Evolutionary conservation across 2,888 invertebrate species (phyloP).

Genomic region (Aphodius sticticus): DNA sequence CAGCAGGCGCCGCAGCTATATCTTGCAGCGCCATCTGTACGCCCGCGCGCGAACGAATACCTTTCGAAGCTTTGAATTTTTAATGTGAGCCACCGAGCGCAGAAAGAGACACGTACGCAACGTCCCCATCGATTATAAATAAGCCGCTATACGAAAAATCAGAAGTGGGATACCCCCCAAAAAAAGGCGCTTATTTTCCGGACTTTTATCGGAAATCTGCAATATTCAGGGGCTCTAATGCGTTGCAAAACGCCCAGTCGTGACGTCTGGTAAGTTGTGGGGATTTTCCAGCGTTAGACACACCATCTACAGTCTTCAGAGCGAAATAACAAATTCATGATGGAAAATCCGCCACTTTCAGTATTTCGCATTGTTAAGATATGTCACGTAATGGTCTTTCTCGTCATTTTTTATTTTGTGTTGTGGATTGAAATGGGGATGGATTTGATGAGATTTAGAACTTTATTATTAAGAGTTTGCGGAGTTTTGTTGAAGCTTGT

Average conservation of each 20-base stretch:
- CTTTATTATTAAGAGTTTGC: not conserved
- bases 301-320: not conserved
- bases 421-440: not conserved
- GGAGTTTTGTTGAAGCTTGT: not conserved
- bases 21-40: slow-evolving; percentile 33
- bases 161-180: not conserved
- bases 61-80: slow-evolving; percentile 35
- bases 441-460: not conserved
- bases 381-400: not conserved
- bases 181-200: not conserved
- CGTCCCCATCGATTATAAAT: not conserved
- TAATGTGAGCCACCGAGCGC: slow-evolving; percentile 28
- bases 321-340: not conserved
- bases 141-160: not conserved
- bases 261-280: slow-evolving; percentile 4
- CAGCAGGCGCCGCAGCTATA: not conserved
- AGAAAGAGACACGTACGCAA: slow-evolving; percentile 31
- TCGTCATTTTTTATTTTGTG: not conserved
- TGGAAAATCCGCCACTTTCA: not conserved
- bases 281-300: not conserved
- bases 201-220: not conserved
- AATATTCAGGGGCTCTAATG: not conserved
- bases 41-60: slow-evolving; percentile 28
- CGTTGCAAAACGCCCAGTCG: not conserved
- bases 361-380: not conserved